Base-by-base conservation (phyloP, 2,113 vertebrate genomes). In the Trochalopteron elliotii region DNA sequence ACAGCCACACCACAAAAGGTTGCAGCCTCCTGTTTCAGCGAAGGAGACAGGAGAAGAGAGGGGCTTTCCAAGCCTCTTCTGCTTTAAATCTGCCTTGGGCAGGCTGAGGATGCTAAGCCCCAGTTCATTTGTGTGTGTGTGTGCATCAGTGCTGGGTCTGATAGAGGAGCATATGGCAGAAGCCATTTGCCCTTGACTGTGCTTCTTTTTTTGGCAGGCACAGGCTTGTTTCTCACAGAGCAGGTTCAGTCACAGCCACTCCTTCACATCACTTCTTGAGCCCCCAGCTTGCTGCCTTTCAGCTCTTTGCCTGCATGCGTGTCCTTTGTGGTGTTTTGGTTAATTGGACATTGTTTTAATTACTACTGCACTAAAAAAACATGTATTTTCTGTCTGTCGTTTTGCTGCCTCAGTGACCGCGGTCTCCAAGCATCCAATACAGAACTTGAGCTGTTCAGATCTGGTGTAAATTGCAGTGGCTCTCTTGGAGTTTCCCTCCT, bases 271-370 rank as follows among this genome's bases (percentile, higher is more conserved):
- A 4, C 15, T 96, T 64, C 80, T 80, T 37, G 44, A 0, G 4
- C 56, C 82, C 45, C 47, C n/a, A 2, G 59, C 71, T 81, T 31
- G 47, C 71, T 93, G 79, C 24, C 82, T 88, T 69, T 76, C 75
- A 47, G 40, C 33, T 80, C 52, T 87, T 85, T 80, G 75, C 59
- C 67, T 93, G 63, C 3, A 5, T 67, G 60, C 5, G 0, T 64
- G 61, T 78, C 82, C 82, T 96, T 90, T 77, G 93, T 92, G 94
- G 60, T 15, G 5, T 67, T 92, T 93, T 92, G 83, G 63, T 81
- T 97, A 96, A 96, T 81, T 96, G 85, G 71, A 70, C 90, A 9
- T 89, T 78, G 90, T 75, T 96, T 90, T 93, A 90, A 96, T 96
- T 90, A 89, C 47, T 82, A 23, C 60, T 84, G 69, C 69, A 28